Evolutionary conservation across 2,797 vertebrate species (phyloP).

Genomic region (Perodicticus potto): DNA sequence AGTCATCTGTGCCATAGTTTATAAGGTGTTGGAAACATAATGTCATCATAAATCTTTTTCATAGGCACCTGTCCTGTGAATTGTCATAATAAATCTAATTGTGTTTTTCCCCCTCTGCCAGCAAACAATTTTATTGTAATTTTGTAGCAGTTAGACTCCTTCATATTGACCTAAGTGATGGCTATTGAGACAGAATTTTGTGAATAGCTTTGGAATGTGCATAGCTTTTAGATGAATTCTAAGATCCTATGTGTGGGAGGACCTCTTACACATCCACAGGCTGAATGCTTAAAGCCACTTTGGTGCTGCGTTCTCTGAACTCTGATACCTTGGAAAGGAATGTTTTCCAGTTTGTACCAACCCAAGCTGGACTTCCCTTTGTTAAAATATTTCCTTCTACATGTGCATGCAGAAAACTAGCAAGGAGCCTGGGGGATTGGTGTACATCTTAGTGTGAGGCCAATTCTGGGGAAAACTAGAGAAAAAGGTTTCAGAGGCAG

Average conservation of each 20-base stretch:
- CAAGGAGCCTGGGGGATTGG: neutral
- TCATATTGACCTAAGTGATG: neutral
- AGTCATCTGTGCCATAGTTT: neutral
- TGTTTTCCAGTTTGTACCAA: neutral
- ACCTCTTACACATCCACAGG: neutral
- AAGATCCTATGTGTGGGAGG: neutral
- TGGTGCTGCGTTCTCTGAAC: slow-evolving; percentile 29
- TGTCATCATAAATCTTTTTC: neutral
- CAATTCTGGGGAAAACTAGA: neutral
- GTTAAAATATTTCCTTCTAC: slow-evolving; percentile 36
- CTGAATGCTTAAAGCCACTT: neutral
- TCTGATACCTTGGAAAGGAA: neutral
- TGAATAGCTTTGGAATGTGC: slow-evolving; percentile 46
- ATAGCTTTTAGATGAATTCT: slow-evolving; percentile 39
- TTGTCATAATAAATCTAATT: neutral
- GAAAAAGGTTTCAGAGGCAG: neutral
- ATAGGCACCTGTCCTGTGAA: neutral
- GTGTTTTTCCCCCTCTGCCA: neutral
- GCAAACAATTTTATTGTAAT: slow-evolving; percentile 1
- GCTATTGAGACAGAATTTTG: neutral
- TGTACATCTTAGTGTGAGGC: neutral
- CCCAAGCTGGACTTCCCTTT: neutral
- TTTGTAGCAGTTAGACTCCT: slow-evolving; percentile 23
- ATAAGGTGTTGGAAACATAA: neutral
- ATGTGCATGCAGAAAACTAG: neutral